Evolutionary conservation across 1,140 invertebrate genomes (phyloP).

Genomic region (Apis florea): DNA sequence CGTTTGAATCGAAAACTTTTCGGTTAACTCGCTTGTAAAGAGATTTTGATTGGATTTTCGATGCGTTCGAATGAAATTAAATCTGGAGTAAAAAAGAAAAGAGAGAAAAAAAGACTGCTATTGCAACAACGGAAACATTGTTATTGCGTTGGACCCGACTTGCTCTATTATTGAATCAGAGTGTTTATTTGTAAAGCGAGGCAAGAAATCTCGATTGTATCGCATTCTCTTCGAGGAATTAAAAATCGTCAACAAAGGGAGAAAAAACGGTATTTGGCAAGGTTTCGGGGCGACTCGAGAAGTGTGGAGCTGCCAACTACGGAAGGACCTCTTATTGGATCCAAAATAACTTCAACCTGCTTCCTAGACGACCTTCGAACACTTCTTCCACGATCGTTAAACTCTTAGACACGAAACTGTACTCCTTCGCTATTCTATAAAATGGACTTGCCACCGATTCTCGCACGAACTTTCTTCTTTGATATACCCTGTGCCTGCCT

Average conservation of each 20-base stretch:
- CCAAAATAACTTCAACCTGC: slow-evolving; percentile 64
- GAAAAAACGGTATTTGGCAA: slow-evolving; percentile 21
- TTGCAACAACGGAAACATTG: neutral
- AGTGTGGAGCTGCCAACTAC: slow-evolving; percentile 35
- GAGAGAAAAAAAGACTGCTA: no score
- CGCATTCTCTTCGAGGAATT: neutral
- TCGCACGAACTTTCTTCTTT: neutral
- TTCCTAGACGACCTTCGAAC: slow-evolving; percentile 51
- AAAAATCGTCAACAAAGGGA: slow-evolving; percentile 23
- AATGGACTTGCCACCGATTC: neutral
- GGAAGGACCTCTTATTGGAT: slow-evolving; percentile 64
- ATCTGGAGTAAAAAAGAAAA: no score
- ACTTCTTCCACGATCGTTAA: slow-evolving; percentile 24
- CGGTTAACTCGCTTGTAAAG: slow-evolving; percentile 14
- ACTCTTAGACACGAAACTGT: slow-evolving; percentile 25
- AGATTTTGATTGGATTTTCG: slow-evolving; percentile 26
- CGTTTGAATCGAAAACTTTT: slow-evolving; percentile 21
- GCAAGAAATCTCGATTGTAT: neutral
- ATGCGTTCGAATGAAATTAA: neutral
- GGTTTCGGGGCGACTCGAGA: neutral
- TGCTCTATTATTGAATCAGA: no score
- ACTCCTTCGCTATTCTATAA: neutral
- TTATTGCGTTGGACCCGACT: no score
- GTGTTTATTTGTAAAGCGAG: no score
- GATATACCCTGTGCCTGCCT: no score